Conservation (phyloP, 2,113 vertebrate species). For the Catharus fuscescens region DNA sequence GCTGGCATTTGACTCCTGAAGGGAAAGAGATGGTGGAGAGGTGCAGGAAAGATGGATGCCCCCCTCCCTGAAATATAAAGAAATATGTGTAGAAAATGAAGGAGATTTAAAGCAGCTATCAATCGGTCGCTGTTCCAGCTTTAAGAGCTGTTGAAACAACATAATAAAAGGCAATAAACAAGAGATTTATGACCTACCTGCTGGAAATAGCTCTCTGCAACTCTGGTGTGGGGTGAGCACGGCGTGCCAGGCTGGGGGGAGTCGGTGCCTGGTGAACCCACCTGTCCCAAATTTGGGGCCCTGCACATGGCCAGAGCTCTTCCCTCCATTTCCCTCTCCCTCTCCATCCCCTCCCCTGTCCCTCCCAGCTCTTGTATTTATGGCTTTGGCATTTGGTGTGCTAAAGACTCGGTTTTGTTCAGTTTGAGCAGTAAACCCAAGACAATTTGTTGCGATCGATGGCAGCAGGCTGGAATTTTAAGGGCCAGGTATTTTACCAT, state of each 20-base stretch:
- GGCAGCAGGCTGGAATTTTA: constrained; percentile 32
- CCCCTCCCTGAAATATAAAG: constrained; percentile 45
- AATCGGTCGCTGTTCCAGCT: constrained; percentile 71
- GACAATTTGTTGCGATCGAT: constrained; percentile 1
- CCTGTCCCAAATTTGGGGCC: neutral
- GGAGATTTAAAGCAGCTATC: constrained; percentile 80
- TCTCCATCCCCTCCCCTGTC: neutral
- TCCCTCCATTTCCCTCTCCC: neutral
- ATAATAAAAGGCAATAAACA: constrained; percentile 84
- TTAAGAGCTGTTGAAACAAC: constrained; percentile 85
- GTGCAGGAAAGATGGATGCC: constrained; percentile 22
- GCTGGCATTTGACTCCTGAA: constrained; percentile 67
- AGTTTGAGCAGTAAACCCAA: constrained; percentile 22
- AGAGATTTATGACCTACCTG: constrained; percentile 75
- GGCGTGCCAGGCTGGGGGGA: neutral
- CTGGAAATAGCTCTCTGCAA: constrained; percentile 57
- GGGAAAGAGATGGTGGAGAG: neutral
- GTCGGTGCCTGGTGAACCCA: fast-evolving
- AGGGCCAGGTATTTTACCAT: constrained; percentile 35
- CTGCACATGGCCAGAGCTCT: fast-evolving
- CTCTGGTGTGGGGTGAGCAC: neutral
- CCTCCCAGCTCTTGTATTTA: neutral
- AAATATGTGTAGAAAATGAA: constrained; percentile 75
- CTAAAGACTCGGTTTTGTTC: constrained; percentile 13
- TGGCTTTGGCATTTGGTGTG: neutral